Evolutionary conservation across 35 echinoderm and acorn worm genomes (phyloP).

Genomic region (Apostichopus parvimensis): DNA sequence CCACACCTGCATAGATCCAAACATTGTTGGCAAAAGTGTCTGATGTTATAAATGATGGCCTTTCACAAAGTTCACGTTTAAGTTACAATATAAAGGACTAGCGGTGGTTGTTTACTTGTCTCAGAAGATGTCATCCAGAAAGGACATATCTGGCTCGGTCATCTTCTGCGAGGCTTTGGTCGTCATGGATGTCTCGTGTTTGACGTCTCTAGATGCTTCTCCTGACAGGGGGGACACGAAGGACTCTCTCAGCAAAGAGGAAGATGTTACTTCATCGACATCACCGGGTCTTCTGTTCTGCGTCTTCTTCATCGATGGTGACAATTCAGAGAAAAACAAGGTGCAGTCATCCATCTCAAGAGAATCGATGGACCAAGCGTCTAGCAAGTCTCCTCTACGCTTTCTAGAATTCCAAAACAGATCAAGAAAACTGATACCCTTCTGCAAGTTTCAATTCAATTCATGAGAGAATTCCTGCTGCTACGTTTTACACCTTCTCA

Average conservation of each 20-base stretch:
- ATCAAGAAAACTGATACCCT: no score
- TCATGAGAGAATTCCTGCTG: no score
- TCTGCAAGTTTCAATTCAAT: no score
- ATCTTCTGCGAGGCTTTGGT: not conserved
- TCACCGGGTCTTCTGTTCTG: not conserved
- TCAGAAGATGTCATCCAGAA: slow-evolving; percentile 36
- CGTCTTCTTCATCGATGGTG: not conserved
- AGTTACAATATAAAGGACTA: no score
- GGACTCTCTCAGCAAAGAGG: not conserved
- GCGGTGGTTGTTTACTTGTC: not conserved
- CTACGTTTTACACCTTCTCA: no score
- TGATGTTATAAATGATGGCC: no score
- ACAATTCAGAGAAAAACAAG: not conserved
- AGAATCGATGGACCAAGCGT: not conserved
- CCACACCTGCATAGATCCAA: no score
- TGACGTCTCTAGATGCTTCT: not conserved
- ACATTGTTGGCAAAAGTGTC: no score
- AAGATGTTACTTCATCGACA: not conserved
- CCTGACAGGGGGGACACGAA: not conserved
- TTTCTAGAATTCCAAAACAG: not conserved
- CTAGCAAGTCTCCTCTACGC: not conserved
- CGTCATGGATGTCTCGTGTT: not conserved
- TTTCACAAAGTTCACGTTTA: no score
- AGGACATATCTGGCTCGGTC: slow-evolving; percentile 17
- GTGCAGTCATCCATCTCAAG: slow-evolving; percentile 32